Evolutionary conservation across 1,140 invertebrate genomes (phyloP), one percentile per base, ranked within the genome.

Genomic region (Diuraphis noxia): DNA sequence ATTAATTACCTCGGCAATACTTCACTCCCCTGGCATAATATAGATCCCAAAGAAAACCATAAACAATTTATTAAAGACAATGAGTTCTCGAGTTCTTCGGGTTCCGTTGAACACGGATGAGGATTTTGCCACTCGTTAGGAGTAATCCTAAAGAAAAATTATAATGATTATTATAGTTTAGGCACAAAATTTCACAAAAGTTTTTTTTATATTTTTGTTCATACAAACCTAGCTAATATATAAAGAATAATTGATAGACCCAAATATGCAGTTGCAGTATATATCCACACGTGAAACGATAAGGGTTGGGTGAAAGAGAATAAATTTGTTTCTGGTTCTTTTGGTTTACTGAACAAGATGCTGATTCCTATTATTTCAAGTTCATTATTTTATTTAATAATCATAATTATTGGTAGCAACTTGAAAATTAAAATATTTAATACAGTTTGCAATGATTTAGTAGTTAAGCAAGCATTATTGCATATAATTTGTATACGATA

Each of bases 281-380:
- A 98, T 92, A 99, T 96, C 98, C 98, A 99, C 23, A 99, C 98
- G 93, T 98, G 96, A 25, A 97, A 94, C 6, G 97, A 98, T 91
- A 99, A 96, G 4, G 98, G 98, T 34, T 96, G 96, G 82, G 98
- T 94, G 93, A 99, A 99, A 0, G 97, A 97, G 94, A 98, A 97
- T 1, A 98, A 94, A 93, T 97, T 95, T 0, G 96, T 96, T 8
- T 96, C 95, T 93, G 96, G 95, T 91, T 96, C 95, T 41, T 95
- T 94, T 0, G 96, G 95, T 93, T 96, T 97, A 2, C 95, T 96
- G 93, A 96, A 97, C 10, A 98, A 93, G 93, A 98, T 98, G 91
- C 96, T 97, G 82, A 98, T 96, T 84, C 96, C 96, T 94, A 94
- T 92, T 93, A 93, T 79, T 91, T 17, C 1, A 21, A 85, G 34